Percentiles rank a stretch among this genome's conserved stretches.
Evolutionary conservation across 2,888 invertebrate genomes (phyloP).

Genomic region (Megaustenia siamemsis): DNA sequence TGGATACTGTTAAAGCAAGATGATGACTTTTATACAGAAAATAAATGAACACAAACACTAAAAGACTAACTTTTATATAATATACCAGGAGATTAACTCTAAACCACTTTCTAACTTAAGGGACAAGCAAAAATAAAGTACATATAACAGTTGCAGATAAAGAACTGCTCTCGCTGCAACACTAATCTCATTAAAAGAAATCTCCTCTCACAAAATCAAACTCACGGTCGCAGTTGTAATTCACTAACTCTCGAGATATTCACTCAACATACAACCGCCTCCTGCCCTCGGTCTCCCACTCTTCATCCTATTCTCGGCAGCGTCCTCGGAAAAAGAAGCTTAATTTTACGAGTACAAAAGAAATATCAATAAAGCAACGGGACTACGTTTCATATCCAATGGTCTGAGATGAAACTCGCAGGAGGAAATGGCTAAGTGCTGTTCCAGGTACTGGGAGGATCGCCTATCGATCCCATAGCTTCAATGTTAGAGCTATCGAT

Average conservation of each 20-base stretch:
- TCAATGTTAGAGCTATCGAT: conserved; percentile 28
- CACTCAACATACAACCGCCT: neutral
- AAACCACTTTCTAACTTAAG: no score
- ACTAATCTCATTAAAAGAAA: neutral
- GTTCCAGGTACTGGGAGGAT: conserved; percentile 46
- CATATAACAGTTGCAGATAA: neutral
- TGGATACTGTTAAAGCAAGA: no score
- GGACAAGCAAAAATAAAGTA: neutral
- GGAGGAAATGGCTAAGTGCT: conserved; percentile 54
- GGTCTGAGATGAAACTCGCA: conserved; percentile 40
- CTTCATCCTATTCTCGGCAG: neutral
- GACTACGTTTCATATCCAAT: conserved; percentile 52
- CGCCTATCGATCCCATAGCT: conserved; percentile 42
- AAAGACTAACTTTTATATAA: no score
- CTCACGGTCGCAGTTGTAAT: neutral
- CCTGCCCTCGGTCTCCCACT: neutral
- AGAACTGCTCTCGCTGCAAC: neutral
- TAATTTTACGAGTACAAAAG: conserved; percentile 52
- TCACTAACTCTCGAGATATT: neutral
- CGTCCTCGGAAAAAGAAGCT: neutral
- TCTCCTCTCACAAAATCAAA: neutral
- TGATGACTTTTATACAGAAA: no score
- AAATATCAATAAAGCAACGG: conserved; percentile 51
- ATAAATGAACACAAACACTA: no score
- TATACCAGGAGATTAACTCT: no score